Evolutionary conservation across 2,113 vertebrate species (phyloP).

Genomic region (Clarias batrachus): DNA sequence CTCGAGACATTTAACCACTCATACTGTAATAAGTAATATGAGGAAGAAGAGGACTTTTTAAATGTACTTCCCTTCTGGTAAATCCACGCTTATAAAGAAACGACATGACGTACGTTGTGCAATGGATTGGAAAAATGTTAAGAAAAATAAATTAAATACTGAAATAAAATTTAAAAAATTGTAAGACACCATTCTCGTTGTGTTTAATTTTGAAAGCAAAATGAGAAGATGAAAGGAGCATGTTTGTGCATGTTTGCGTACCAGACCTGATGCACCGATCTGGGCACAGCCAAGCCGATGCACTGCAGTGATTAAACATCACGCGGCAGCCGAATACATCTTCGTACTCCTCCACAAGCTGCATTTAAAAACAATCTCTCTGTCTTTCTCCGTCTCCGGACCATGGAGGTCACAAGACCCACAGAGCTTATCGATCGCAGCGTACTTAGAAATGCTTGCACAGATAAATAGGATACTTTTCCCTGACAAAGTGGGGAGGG

Average conservation of each 20-base stretch:
- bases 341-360: conserved; percentile 25
- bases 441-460: conserved; percentile 48
- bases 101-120: neutral
- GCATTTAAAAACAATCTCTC: conserved; percentile 11
- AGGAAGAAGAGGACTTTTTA: neutral
- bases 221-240: conserved; percentile 53
- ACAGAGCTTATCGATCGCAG: conserved; percentile 45
- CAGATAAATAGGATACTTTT: conserved; percentile 54
- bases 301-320: conserved; percentile 69
- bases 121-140: neutral
- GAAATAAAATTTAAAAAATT: neutral
- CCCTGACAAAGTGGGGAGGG: conserved; percentile 30
- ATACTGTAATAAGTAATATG: neutral
- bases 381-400: conserved; percentile 20
- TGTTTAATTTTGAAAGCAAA: conserved; percentile 35
- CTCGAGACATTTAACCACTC: neutral
- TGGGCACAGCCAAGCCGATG: conserved; percentile 63
- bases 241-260: conserved; percentile 22
- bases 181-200: neutral
- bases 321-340: neutral
- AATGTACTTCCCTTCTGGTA: neutral
- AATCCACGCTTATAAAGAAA: neutral
- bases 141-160: neutral
- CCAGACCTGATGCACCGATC: conserved; percentile 60
- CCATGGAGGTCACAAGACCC: conserved; percentile 43